Base-by-base conservation (phyloP, 2,888 invertebrate genomes). In the Drosophila kambysellisi region DNA sequence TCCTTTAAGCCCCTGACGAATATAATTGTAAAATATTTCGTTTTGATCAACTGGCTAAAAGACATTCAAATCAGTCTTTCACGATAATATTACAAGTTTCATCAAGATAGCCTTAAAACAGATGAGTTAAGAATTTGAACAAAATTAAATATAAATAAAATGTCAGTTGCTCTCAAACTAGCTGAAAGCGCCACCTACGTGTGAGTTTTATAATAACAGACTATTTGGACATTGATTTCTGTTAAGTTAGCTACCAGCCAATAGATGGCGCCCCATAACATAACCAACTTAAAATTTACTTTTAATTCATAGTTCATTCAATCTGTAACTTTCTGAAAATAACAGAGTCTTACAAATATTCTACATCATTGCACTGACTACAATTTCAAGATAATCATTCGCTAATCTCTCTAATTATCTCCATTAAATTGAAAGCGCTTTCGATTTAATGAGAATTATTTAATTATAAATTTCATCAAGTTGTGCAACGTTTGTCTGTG, bases 121-220 rank as follows among this genome's bases (percentile, higher is more conserved):
- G 5, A 30, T 6, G 0, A 3, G 30, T 7, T 30, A 30, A 30
- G 6, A 30, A 30, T 41, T n/a, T n/a, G 9, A 41, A 11, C 41
- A 41, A 11, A 53, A 30, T 52, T 0, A 3, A 7, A 32, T 1
- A 12, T 0, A 39, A 39, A 25, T 17, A n/a, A 43, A 52, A 35
- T 8, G 3, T 7, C 35, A 70, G 6, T 39, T 20, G 39, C 39
- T 8, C n/a, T 33, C 33, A 50, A 41, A 66, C 4, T 7, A 0
- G 2, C 3, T 0, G 8, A 17, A 0, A 59, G 51, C 75, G 77
- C 77, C 75, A 70, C 56, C 75, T 75, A 66, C 56, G 3, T 51
- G 39, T 56, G 11, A 48, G 3, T 7, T 33, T 30, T 30, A 2
- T 0, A 20, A 11, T 30, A 8, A 50, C 37, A 43, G 4, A 12